Percentiles rank a stretch among this genome's conserved stretches.
Evolutionary conservation across 2,113 vertebrate genomes (phyloP).

Genomic region (Haplochromis burtoni): DNA sequence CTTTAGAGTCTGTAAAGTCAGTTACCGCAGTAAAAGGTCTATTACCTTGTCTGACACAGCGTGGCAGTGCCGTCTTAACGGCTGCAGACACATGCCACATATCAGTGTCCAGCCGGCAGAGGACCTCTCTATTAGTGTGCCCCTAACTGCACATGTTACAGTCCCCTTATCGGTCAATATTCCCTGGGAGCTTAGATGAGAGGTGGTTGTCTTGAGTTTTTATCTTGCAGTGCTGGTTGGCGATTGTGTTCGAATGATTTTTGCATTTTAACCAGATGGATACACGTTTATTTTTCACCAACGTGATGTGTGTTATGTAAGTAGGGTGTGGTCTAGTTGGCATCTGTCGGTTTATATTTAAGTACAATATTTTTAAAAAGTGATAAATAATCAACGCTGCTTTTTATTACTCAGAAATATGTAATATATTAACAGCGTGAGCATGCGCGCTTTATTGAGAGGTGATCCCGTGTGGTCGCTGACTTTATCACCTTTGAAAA

Average conservation of each 20-base stretch:
- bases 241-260: not conserved
- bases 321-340: not conserved
- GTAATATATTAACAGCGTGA: not conserved
- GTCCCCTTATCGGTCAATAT: not conserved
- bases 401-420: not conserved
- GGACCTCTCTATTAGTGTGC: not conserved
- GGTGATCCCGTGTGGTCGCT: not conserved
- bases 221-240: not conserved
- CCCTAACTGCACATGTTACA: not conserved
- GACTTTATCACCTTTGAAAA: not conserved
- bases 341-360: not conserved
- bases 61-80: not conserved
- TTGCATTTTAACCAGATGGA: not conserved
- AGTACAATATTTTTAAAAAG: not conserved
- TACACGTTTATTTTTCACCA: not conserved
- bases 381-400: not conserved
- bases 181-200: not conserved
- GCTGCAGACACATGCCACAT: not conserved
- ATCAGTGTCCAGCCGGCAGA: not conserved
- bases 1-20: not conserved
- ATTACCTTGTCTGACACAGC: constrained; percentile 11
- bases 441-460: not conserved
- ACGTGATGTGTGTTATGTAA: not conserved
- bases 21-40: not conserved
- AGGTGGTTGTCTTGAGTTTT: not conserved